Conservation (phyloP, 2,888 invertebrate species). For the Parapristionchus giblindavisi region DNA sequence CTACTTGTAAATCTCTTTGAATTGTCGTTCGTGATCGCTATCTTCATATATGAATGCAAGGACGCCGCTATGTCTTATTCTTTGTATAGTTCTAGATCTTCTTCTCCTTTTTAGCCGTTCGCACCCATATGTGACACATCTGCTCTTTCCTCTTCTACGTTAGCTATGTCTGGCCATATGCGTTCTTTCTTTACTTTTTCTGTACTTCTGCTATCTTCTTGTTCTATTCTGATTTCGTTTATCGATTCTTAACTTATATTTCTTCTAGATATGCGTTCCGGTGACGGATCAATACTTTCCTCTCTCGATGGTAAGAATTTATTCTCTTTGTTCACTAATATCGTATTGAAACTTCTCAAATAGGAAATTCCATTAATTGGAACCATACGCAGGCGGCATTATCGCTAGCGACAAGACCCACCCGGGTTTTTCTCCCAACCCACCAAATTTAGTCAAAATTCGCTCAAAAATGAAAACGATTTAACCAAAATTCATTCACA, state of each 20-base stretch:
- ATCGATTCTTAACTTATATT: not conserved
- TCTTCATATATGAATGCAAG: too few species aligned
- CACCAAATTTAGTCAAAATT: too few species aligned
- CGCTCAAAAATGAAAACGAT: too few species aligned
- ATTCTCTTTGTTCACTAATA: too few species aligned
- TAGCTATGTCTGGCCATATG: too few species aligned
- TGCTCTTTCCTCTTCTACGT: constrained; percentile 18
- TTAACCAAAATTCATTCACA: too few species aligned
- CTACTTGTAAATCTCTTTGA: not conserved
- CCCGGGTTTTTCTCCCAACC: too few species aligned
- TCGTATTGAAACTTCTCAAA: too few species aligned
- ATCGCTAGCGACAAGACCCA: too few species aligned
- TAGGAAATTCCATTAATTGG: too few species aligned
- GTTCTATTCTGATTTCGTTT: not conserved
- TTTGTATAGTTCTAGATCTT: not conserved
- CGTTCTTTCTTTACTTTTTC: constrained; percentile 17
- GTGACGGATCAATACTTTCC: constrained; percentile 27
- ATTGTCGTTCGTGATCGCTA: not conserved
- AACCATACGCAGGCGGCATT: too few species aligned
- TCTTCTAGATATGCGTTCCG: constrained; percentile 9
- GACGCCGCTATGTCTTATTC: too few species aligned
- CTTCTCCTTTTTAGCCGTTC: not conserved
- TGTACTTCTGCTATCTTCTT: not conserved
- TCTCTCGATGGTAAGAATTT: constrained; percentile 26
- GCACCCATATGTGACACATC: constrained; percentile 33